phyloP scores from a whole-genome alignment of 2,113 vertebrate genomes.

The Ranitomeya imitator region DNA sequence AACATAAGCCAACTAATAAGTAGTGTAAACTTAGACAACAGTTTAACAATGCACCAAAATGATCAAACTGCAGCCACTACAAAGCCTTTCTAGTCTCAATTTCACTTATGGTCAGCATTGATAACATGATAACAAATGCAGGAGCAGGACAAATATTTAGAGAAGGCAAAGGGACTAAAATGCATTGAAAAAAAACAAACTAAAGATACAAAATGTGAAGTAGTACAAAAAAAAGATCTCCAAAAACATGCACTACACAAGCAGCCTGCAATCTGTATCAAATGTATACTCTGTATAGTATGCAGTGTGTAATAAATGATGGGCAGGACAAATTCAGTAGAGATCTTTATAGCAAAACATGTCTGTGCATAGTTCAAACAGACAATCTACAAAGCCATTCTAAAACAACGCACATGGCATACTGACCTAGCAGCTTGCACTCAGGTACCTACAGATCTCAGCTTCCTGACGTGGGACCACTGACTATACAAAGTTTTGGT shows the following conservation, averaged over 20 bases:
- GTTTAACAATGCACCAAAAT: too few species aligned
- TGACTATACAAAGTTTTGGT: not conserved
- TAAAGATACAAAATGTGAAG: not conserved
- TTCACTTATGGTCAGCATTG: too few species aligned
- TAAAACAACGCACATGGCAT: not conserved
- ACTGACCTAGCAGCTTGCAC: conserved; percentile 13
- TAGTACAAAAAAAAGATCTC: not conserved
- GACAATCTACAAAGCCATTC: not conserved
- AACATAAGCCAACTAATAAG: too few species aligned
- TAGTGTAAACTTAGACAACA: too few species aligned
- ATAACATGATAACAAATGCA: too few species aligned
- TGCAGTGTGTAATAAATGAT: not conserved
- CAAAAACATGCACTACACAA: not conserved
- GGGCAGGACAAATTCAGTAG: not conserved
- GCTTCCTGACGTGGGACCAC: not conserved
- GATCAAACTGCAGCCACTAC: too few species aligned
- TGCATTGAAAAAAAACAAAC: not conserved
- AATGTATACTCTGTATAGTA: too few species aligned
- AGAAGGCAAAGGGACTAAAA: not conserved
- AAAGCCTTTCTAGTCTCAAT: too few species aligned
- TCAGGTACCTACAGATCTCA: not conserved
- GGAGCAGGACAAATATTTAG: not conserved
- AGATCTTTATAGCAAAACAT: not conserved
- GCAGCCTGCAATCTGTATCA: not conserved
- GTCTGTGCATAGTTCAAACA: not conserved